A percentile compares a stretch with the other conserved stretches of the same genome.
Conservation (phyloP, 2,113 vertebrate genomes). For the Corythornis cristatus region DNA sequence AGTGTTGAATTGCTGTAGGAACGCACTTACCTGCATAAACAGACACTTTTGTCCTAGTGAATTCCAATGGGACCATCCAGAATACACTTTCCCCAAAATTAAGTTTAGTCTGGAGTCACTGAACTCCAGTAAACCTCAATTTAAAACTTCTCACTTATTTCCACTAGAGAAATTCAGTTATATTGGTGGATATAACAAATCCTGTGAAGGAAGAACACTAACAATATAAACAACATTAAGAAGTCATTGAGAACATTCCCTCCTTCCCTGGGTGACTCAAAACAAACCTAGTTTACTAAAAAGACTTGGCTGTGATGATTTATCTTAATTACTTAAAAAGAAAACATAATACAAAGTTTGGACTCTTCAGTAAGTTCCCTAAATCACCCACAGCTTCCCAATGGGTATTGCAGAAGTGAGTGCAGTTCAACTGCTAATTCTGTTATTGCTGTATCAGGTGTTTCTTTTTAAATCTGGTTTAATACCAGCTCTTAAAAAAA, state of each 20-base stretch:
- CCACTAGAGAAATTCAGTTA: background rate
- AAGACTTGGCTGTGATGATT: background rate
- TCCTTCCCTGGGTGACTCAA: background rate
- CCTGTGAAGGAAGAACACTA: background rate
- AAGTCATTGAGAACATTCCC: background rate
- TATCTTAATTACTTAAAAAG: no score
- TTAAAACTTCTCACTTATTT: background rate
- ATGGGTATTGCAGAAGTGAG: background rate
- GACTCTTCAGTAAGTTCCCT: background rate
- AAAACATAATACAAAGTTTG: background rate
- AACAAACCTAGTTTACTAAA: background rate
- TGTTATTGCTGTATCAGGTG: background rate
- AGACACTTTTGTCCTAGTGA: background rate
- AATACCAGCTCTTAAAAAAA: background rate
- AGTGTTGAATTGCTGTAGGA: rapidly evolving
- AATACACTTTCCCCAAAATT: background rate
- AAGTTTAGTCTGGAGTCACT: background rate
- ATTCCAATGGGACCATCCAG: background rate
- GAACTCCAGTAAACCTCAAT: background rate
- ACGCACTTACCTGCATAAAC: background rate
- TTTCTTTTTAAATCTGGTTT: background rate
- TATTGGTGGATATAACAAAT: background rate
- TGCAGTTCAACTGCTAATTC: background rate
- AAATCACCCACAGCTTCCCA: background rate
- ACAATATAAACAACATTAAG: background rate